Evolutionary conservation across 2,888 invertebrate genomes (phyloP), one percentile per base, ranked within the genome.

Genomic region (Patella ulyssiponensis): DNA sequence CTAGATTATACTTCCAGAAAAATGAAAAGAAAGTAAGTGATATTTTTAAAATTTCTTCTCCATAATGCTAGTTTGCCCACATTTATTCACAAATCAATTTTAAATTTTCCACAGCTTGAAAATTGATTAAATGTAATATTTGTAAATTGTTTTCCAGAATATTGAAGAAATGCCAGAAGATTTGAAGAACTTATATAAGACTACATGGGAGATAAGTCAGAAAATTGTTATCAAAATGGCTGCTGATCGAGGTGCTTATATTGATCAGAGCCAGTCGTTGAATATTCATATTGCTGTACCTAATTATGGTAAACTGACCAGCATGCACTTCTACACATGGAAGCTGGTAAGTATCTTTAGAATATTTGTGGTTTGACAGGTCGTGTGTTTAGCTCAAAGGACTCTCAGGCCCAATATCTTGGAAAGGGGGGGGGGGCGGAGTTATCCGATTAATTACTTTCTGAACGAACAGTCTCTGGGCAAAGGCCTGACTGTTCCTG

Each of bases 321-420:
- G 98, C 2, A 99, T 99, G 94, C 99, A 99, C 92, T 99, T 99
- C 92, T 96, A 97, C 91, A 97, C 96, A 0, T 99, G 99, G 99
- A 95, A 96, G 92, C 94, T 95, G 92, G 94, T 94, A 90, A 87
- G 91, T 78, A 54, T 2, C 27, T 11, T 64, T 27, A 14, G 7
- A 44, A 44, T 44, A 44, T 44, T 44, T 64, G n/a, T 20, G 20
- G 20, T n/a, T 7, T 64, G 0, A 9, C 11, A 12, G n/a, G 1
- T 64, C 14, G 20, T 64, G 64, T 64, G 20, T 64, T 64, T 4
- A 17, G 20, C 33, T 33, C 5, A 33, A 33, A 33, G 3, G n/a
- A n/a, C n/a, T n/a, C n/a, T n/a, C n/a, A n/a, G n/a, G n/a, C n/a
- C n/a, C n/a, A n/a, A n/a, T n/a, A n/a, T n/a, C n/a, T n/a, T n/a